Conservation (phyloP, 1,140 invertebrate species). For the Bombus superbus region DNA sequence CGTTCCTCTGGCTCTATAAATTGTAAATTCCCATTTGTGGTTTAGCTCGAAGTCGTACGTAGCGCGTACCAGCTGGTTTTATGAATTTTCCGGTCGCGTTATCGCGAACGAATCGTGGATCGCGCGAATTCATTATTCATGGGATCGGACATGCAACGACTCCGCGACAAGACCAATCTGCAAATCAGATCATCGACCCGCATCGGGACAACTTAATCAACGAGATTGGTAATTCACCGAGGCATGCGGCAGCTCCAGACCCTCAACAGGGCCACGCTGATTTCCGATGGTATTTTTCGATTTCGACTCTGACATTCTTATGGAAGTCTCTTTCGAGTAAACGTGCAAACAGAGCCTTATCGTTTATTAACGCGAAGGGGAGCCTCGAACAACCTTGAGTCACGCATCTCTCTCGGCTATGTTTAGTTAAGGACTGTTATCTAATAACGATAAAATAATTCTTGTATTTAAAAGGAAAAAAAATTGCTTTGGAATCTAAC, state of each 20-base stretch:
- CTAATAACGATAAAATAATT: neutral
- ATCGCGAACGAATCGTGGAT: constrained; percentile 17
- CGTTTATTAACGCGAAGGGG: neutral
- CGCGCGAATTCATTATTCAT: constrained; percentile 41
- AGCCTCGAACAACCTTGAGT: constrained; percentile 13
- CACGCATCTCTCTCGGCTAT: neutral
- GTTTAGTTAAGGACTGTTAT: constrained; percentile 1
- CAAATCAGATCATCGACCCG: constrained; percentile 11
- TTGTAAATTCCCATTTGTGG: neutral
- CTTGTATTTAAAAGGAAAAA: neutral
- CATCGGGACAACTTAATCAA: constrained; percentile 32
- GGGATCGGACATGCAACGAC: neutral
- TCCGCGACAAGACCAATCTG: constrained; percentile 14
- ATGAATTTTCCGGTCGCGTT: constrained; percentile 18
- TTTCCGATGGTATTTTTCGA: neutral
- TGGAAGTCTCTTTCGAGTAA: neutral
- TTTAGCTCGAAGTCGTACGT: neutral
- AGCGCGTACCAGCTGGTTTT: neutral
- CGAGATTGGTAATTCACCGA: constrained; percentile 7
- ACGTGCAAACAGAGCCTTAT: neutral
- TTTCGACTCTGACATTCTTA: neutral
- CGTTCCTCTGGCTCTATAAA: neutral
- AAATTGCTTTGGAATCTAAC: neutral
- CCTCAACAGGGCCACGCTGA: no score
- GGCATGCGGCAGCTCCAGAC: neutral